phyloP scores from a whole-genome alignment of 2,888 invertebrate genomes.

The Papilio elwesi region DNA sequence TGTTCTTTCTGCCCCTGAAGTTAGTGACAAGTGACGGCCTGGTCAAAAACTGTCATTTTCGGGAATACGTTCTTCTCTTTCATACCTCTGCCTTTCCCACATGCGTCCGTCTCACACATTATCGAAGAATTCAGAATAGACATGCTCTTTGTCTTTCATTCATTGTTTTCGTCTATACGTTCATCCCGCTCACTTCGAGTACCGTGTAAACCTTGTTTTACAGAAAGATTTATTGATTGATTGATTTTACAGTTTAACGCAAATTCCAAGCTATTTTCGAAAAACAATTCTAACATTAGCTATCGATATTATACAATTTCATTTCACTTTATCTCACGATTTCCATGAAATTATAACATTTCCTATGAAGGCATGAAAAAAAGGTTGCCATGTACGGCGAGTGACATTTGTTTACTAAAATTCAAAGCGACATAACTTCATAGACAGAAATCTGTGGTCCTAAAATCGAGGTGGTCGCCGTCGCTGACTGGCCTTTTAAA shows the following conservation, averaged over 20 bases:
- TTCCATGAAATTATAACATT: too few relatives aligned
- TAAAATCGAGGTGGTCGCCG: background rate
- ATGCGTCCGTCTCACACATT: background rate
- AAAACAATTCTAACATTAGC: too few relatives aligned
- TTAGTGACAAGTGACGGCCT: background rate
- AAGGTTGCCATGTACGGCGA: too few relatives aligned
- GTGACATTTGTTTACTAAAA: too few relatives aligned
- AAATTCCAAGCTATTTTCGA: too few relatives aligned
- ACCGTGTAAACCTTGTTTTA: background rate
- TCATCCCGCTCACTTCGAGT: background rate
- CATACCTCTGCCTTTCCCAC: background rate
- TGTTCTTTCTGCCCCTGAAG: background rate
- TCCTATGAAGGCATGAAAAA: too few relatives aligned
- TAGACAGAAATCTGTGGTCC: background rate
- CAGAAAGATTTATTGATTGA: too few relatives aligned
- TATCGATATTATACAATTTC: too few relatives aligned
- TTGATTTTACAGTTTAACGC: too few relatives aligned
- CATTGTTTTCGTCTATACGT: background rate
- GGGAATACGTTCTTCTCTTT: background rate
- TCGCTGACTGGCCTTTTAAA: background rate
- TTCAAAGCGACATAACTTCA: background rate
- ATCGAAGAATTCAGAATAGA: background rate
- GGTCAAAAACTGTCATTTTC: background rate
- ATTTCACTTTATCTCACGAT: too few relatives aligned
- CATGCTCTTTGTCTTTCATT: slow-evolving; percentile 1